These are phyloP conservation scores for Lasioglossum oenotherae DNA, from an alignment of 2,888 invertebrate species.

Conservation along the genomic window DNA sequence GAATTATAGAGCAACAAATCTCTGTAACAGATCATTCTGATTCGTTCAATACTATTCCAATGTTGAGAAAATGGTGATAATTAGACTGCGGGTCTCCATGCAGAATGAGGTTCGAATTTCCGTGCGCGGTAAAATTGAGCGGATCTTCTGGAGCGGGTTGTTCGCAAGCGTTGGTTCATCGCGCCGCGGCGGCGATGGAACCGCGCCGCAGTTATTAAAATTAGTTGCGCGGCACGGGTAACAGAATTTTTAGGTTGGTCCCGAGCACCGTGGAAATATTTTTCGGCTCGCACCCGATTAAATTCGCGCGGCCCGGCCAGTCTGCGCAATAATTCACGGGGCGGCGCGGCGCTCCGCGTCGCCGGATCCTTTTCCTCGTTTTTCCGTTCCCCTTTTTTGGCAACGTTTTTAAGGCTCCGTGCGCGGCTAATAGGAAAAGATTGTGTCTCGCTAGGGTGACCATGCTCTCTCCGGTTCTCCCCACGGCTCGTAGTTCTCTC, in stretches of 20 bases:
- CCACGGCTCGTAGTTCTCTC: conserved; percentile 66
- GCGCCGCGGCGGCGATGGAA: not conserved
- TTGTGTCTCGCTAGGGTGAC: conserved; percentile 70
- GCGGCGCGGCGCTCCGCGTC: not conserved
- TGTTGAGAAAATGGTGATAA: no score
- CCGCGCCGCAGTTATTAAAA: conserved; percentile 34
- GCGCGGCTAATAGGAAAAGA: conserved; percentile 72
- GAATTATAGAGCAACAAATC: not conserved
- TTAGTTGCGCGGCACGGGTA: conserved; percentile 26
- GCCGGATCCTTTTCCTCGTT: conserved; percentile 23
- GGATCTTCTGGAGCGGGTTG: not conserved
- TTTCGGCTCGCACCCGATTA: conserved; percentile 58
- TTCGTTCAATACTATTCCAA: no score
- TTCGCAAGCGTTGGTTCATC: not conserved
- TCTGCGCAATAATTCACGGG: conserved; percentile 60
- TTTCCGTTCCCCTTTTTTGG: conserved; percentile 59
- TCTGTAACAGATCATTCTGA: not conserved
- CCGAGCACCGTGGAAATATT: conserved; percentile 42
- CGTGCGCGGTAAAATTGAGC: not conserved
- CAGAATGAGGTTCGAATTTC: not conserved
- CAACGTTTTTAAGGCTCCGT: conserved; percentile 68
- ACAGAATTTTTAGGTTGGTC: conserved; percentile 18
- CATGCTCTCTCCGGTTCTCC: conserved; percentile 10
- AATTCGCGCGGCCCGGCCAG: conserved; percentile 49
- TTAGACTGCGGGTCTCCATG: no score